A percentile compares a stretch with the other conserved stretches of the same genome.
These are phyloP conservation scores for Brachionus calyciflorus DNA, from an alignment of 1,140 invertebrate genomes.

Conservation along the genomic window DNA sequence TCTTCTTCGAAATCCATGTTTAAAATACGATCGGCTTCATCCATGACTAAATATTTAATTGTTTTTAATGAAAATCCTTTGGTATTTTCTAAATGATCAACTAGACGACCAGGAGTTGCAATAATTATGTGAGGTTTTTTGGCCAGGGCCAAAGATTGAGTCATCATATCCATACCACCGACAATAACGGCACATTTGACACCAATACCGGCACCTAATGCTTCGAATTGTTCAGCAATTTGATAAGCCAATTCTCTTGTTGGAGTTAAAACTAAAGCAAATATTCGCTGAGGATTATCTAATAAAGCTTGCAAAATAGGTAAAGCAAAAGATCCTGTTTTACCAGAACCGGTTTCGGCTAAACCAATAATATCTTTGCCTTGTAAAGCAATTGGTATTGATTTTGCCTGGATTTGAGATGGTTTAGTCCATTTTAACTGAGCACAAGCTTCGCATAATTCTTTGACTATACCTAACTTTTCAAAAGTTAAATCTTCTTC, in stretches of 20 bases:
- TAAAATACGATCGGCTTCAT: conserved; percentile 89
- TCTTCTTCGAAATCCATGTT: conserved; percentile 95
- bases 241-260: conserved; percentile 95
- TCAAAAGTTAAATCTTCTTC: conserved; percentile 27
- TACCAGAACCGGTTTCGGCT: conserved; percentile 95
- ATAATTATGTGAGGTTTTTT: conserved; percentile 94
- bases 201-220: conserved; percentile 72
- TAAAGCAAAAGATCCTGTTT: conserved; percentile 93
- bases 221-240: conserved; percentile 88
- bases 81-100: conserved; percentile 87
- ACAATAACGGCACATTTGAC: conserved; percentile 86
- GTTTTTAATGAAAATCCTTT: conserved; percentile 86
- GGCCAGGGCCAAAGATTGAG: conserved; percentile 80
- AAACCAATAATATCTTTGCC: conserved; percentile 88
- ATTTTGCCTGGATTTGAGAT: conserved; percentile 87
- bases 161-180: conserved; percentile 95
- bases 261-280: conserved; percentile 88
- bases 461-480: conserved; percentile 75
- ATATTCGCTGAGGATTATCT: conserved; percentile 85
- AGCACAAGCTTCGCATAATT: conserved; percentile 83
- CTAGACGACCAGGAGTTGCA: conserved; percentile 79
- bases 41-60: conserved; percentile 86
- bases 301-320: conserved; percentile 87
- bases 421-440: conserved; percentile 88
- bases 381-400: conserved; percentile 82